phyloP scores from a whole-genome alignment of 2,888 invertebrate species.

The Sicus ferrugineus region DNA sequence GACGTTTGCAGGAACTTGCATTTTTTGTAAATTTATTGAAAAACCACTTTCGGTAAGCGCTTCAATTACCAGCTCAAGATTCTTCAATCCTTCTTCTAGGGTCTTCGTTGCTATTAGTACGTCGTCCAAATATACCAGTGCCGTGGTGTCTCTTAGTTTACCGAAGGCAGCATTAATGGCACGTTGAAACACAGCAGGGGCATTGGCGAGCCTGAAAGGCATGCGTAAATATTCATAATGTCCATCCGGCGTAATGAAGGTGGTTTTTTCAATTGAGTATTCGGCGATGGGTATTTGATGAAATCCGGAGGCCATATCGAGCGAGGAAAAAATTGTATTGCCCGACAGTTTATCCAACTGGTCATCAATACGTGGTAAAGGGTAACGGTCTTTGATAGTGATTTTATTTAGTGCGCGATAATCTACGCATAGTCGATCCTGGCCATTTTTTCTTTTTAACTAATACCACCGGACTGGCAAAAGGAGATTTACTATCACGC shows the following conservation, averaged over 20 bases:
- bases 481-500: too few species aligned
- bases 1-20: conserved; percentile 26
- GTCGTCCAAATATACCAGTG: conserved; percentile 37
- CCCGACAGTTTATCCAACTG: too few species aligned
- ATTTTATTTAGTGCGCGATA: too few species aligned
- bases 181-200: too few species aligned
- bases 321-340: conserved; percentile 8
- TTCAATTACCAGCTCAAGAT: conserved; percentile 27
- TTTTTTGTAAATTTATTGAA: conserved; percentile 24
- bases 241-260: conserved; percentile 34
- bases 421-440: too few species aligned
- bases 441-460: too few species aligned
- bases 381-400: too few species aligned
- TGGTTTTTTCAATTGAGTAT: conserved; percentile 34
- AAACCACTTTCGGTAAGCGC: conserved; percentile 34
- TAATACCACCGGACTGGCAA: too few species aligned
- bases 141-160: conserved; percentile 23
- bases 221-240: conserved; percentile 34
- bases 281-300: conserved; percentile 26
- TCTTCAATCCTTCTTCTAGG: conserved; percentile 32
- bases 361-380: too few species aligned
- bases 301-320: conserved; percentile 37
- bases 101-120: conserved; percentile 33
- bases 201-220: too few species aligned
- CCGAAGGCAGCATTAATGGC: too few species aligned